These are phyloP conservation scores for Calephelis virginiensis DNA, from an alignment of 1,140 invertebrate genomes.

Conservation along the genomic window DNA sequence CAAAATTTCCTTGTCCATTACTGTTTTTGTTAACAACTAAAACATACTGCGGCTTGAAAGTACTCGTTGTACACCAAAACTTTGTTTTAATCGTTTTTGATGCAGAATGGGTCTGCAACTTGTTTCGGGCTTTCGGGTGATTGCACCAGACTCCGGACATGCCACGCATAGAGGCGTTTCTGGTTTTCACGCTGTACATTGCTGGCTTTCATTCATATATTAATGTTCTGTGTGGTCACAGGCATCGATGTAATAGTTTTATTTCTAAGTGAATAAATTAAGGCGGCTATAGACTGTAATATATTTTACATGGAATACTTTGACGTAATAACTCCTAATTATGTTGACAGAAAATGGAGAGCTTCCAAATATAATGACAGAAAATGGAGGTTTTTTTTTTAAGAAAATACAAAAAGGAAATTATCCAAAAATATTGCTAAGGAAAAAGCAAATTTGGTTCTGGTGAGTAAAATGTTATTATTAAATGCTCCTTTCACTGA, in stretches of 20 bases:
- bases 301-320: not conserved
- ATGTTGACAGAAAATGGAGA: too few relatives aligned
- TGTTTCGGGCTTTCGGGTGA: constrained; percentile 11
- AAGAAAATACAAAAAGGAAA: too few relatives aligned
- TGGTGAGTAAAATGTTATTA: too few relatives aligned
- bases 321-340: too few relatives aligned
- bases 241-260: not conserved
- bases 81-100: not conserved
- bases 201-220: constrained; percentile 6
- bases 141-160: constrained; percentile 28
- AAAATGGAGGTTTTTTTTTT: too few relatives aligned
- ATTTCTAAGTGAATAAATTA: not conserved
- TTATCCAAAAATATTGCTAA: too few relatives aligned
- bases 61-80: not conserved
- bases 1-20: not conserved
- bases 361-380: too few relatives aligned
- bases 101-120: not conserved
- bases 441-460: too few relatives aligned
- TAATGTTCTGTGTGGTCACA: not conserved
- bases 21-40: not conserved
- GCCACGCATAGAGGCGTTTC: constrained; percentile 25
- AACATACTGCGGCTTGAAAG: not conserved
- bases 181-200: constrained; percentile 15
- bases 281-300: not conserved
- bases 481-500: too few relatives aligned